phyloP scores from a whole-genome alignment of 2,113 vertebrate species.

The Arenaria interpres region DNA sequence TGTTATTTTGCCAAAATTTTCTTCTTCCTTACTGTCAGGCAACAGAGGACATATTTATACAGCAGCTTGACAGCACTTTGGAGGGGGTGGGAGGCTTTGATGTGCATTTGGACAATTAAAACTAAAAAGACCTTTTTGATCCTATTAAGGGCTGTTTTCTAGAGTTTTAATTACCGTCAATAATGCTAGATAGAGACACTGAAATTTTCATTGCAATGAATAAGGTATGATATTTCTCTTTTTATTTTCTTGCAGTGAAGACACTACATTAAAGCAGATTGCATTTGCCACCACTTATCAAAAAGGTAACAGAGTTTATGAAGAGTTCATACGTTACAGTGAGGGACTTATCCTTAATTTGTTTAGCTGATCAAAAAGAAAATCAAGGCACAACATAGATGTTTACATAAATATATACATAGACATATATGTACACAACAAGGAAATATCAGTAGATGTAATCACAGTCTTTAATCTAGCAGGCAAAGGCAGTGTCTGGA shows the following conservation, averaged over 20 bases:
- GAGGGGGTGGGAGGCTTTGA: background rate
- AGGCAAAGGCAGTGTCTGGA: background rate
- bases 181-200: background rate
- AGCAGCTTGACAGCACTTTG: background rate
- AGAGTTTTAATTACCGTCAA: background rate
- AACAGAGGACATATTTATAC: background rate
- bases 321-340: background rate
- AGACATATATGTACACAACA: background rate
- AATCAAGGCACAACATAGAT: background rate
- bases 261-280: background rate
- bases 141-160: background rate
- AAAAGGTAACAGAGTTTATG: background rate
- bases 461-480: background rate
- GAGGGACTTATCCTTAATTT: background rate
- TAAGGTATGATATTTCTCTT: background rate
- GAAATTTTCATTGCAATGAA: background rate
- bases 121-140: background rate
- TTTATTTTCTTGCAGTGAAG: background rate
- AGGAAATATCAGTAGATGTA: background rate
- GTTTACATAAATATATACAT: background rate
- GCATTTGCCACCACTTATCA: background rate
- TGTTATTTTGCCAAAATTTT: background rate
- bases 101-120: background rate
- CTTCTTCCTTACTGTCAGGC: background rate
- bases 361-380: background rate